Conservation (phyloP, 1,140 invertebrate genomes). For the Polypedilum pembai region DNA sequence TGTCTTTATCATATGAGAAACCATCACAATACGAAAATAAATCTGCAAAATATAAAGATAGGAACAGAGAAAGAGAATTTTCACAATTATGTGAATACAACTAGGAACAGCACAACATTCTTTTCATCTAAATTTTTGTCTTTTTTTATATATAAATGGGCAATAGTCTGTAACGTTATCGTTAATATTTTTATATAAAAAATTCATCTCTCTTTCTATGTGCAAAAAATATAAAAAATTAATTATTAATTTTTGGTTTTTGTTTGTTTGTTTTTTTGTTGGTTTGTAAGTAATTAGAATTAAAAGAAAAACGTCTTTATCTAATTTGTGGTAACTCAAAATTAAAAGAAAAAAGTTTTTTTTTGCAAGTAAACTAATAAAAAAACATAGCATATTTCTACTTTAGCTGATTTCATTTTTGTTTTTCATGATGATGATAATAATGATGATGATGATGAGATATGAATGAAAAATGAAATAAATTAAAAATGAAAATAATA, state of each 20-base stretch:
- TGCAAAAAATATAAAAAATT: slow-evolving; percentile 12
- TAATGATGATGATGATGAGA: background rate
- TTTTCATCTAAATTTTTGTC: background rate
- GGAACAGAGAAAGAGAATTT: background rate
- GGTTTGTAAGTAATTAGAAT: slow-evolving; percentile 1
- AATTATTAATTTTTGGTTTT: background rate
- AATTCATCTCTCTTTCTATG: slow-evolving; percentile 17
- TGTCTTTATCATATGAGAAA: slow-evolving; percentile 23
- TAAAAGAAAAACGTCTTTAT: background rate
- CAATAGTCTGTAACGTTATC: background rate
- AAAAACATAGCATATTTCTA: slow-evolving; percentile 13
- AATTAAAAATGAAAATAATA: no score
- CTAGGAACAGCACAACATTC: slow-evolving; percentile 11
- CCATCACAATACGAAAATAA: slow-evolving; percentile 16
- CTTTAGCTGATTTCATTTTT: background rate
- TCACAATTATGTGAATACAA: slow-evolving; percentile 1
- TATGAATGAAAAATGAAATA: background rate
- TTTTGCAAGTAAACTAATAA: background rate
- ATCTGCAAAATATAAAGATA: slow-evolving; percentile 24
- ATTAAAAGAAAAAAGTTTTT: background rate
- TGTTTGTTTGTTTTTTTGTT: slow-evolving; percentile 17
- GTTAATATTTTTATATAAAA: background rate
- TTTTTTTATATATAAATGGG: background rate
- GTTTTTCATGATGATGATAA: slow-evolving; percentile 4
- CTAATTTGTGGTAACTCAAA: background rate